These are phyloP conservation scores for Cheilosia urbana DNA, from an alignment of 2,888 invertebrate species.

Conservation along the genomic window DNA sequence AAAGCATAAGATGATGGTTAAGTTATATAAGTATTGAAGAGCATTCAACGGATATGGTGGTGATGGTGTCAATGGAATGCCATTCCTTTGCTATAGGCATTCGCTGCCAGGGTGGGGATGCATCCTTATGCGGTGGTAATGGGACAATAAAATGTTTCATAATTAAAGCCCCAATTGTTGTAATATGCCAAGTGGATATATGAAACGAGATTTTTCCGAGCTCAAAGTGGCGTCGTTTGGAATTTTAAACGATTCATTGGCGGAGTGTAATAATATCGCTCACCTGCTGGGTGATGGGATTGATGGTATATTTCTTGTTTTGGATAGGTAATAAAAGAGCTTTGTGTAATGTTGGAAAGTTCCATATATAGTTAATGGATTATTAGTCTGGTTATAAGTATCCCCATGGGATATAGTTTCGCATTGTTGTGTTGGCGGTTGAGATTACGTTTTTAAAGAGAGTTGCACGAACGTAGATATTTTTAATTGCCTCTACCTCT, in stretches of 20 bases:
- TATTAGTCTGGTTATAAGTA: slow-evolving; percentile 46
- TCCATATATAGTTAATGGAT: slow-evolving; percentile 38
- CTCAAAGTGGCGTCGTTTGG: slow-evolving; percentile 42
- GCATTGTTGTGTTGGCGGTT: slow-evolving; percentile 27
- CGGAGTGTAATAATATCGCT: neutral
- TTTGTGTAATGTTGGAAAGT: neutral
- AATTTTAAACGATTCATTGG: slow-evolving; percentile 40
- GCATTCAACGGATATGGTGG: slow-evolving; percentile 50
- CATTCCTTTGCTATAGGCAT: slow-evolving; percentile 15
- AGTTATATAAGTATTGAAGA: slow-evolving; percentile 46
- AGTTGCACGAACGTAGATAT: neutral
- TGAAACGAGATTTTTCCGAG: slow-evolving; percentile 46
- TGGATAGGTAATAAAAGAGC: slow-evolving; percentile 7
- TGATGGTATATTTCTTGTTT: slow-evolving; percentile 26
- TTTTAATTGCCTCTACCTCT: neutral
- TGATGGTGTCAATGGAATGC: slow-evolving; percentile 58
- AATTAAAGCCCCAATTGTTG: neutral
- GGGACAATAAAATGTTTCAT: slow-evolving; percentile 67
- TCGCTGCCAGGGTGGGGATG: too few relatives aligned
- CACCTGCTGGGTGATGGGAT: slow-evolving; percentile 18
- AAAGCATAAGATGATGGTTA: slow-evolving; percentile 61
- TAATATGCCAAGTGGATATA: slow-evolving; percentile 27
- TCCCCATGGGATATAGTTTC: slow-evolving; percentile 48
- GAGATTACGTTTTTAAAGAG: slow-evolving; percentile 13
- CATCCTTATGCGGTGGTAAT: neutral